Evolutionary conservation across 2,888 invertebrate species (phyloP).

Genomic region (Ophraella communa): DNA sequence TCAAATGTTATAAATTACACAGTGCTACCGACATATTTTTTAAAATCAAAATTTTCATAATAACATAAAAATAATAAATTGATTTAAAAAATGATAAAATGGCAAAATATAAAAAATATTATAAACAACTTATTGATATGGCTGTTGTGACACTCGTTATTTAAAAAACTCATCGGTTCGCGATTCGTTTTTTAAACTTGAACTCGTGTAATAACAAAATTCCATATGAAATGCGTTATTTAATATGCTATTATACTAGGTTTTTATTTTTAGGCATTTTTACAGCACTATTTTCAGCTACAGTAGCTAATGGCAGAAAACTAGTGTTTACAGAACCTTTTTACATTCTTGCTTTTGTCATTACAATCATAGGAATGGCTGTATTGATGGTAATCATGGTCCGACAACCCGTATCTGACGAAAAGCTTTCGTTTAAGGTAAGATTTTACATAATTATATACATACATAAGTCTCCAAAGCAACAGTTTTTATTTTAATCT

Average conservation of each 20-base stretch:
- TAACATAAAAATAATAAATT: no score
- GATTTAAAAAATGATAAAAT: no score
- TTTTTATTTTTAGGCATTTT: conserved; percentile 62
- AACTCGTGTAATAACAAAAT: neutral
- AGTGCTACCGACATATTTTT: no score
- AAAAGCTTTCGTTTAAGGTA: conserved; percentile 76
- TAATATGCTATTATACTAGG: conserved; percentile 3
- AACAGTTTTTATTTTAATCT: no score
- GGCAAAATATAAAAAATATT: no score
- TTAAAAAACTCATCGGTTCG: no score
- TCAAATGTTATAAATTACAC: no score
- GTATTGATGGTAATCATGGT: conserved; percentile 68
- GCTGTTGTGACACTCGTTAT: no score
- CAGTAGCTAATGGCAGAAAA: conserved; percentile 56
- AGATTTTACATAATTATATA: conserved; percentile 34
- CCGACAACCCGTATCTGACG: conserved; percentile 71
- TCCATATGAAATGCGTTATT: neutral
- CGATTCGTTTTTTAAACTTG: no score
- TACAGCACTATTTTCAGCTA: conserved; percentile 63
- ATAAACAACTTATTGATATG: no score
- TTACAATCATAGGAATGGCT: conserved; percentile 60
- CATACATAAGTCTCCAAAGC: no score
- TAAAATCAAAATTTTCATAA: no score
- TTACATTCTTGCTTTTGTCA: conserved; percentile 54
- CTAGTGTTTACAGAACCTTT: conserved; percentile 56